Conservation (phyloP, 53 echinoderm and acorn worm species). For the Patiria pectinifera region DNA sequence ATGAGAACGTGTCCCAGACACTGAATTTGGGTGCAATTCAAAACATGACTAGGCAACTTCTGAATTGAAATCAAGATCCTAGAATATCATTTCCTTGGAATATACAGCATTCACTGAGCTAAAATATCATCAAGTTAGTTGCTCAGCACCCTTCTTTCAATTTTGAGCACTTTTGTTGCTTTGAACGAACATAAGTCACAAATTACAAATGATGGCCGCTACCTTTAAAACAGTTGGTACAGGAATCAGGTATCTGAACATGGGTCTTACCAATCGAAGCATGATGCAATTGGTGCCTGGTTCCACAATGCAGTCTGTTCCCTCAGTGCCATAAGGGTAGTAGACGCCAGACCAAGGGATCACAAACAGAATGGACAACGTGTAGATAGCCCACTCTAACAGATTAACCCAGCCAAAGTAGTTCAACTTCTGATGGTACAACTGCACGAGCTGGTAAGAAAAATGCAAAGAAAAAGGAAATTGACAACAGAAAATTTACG, state of each 20-base stretch:
- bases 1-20: too few relatives aligned
- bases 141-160: too few relatives aligned
- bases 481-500: too few relatives aligned
- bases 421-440: conserved; percentile 81
- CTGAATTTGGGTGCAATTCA: too few relatives aligned
- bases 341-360: conserved; percentile 60
- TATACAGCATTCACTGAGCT: too few relatives aligned
- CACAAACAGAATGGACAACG: conserved; percentile 79
- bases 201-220: too few relatives aligned
- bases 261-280: conserved; percentile 17
- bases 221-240: not conserved
- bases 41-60: too few relatives aligned
- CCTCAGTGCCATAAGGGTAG: conserved; percentile 29
- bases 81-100: too few relatives aligned
- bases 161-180: too few relatives aligned
- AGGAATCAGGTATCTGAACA: not conserved
- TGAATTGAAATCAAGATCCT: too few relatives aligned
- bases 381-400: conserved; percentile 86
- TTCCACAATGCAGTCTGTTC: not conserved
- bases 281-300: not conserved
- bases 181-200: too few relatives aligned
- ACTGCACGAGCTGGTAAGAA: conserved; percentile 71
- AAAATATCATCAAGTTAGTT: too few relatives aligned
- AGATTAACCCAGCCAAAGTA: conserved; percentile 86
- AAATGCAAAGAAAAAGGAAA: not conserved